phyloP scores from a whole-genome alignment of 1,140 invertebrate species.

The Megalopta genalis region DNA sequence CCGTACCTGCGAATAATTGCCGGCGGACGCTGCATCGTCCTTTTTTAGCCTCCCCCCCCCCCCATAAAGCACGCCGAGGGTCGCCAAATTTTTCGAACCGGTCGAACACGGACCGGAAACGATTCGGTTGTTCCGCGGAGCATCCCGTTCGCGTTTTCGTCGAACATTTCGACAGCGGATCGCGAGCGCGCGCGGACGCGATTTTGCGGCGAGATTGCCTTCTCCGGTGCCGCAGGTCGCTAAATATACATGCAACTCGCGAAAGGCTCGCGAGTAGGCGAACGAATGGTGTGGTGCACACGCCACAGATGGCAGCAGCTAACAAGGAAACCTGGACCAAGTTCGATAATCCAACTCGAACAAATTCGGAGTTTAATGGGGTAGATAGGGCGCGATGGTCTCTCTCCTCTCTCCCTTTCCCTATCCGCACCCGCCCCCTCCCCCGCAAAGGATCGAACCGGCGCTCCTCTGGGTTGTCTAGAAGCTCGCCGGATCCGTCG shows the following conservation, averaged over 20 bases:
- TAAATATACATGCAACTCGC: slow-evolving; percentile 10
- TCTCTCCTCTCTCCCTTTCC: too few relatives aligned
- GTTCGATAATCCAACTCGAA: slow-evolving; percentile 45
- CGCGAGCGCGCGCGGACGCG: too few relatives aligned
- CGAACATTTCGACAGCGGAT: background rate
- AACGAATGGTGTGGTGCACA: slow-evolving; percentile 43
- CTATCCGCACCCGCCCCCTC: too few relatives aligned
- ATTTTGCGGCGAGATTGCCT: background rate
- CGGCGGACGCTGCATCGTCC: too few relatives aligned
- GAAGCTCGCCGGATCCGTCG: background rate
- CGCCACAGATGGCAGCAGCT: slow-evolving; percentile 61
- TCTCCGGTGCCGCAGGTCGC: background rate
- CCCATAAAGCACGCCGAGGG: background rate
- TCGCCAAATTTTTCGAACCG: background rate
- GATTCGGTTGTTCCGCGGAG: too few relatives aligned
- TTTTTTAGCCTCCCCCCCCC: slow-evolving; percentile 3
- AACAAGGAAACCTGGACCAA: slow-evolving; percentile 41
- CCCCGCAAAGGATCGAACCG: background rate
- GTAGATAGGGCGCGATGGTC: background rate
- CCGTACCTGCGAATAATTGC: slow-evolving; percentile 31
- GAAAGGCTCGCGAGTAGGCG: slow-evolving; percentile 11
- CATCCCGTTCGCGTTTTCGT: too few relatives aligned
- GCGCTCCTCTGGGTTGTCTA: background rate
- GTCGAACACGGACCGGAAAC: background rate
- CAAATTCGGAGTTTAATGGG: slow-evolving; percentile 6